phyloP scores from a whole-genome alignment of 2,797 vertebrate genomes.

The Harpagifer antarcticus region DNA sequence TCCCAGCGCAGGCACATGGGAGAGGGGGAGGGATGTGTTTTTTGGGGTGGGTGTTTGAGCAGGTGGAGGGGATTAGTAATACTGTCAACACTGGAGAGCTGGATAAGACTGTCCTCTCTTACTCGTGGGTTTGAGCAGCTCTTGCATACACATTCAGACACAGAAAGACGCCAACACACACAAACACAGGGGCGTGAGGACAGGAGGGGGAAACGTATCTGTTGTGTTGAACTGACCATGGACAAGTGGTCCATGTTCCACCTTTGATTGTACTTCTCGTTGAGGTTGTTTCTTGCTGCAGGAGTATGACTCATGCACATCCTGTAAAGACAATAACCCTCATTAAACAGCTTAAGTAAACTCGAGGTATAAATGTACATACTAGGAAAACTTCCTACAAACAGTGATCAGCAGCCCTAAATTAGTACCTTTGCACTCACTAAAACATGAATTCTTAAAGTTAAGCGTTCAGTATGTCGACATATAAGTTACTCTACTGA shows the following conservation, averaged over 20 bases:
- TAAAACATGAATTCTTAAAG: neutral
- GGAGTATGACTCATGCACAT: conserved; percentile 8
- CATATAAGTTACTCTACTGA: neutral
- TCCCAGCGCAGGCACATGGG: conserved; percentile 71
- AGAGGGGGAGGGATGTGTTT: conserved; percentile 78
- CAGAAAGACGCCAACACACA: conserved; percentile 63
- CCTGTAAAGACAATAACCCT: neutral
- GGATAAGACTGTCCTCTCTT: conserved; percentile 93
- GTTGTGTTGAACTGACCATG: conserved; percentile 26
- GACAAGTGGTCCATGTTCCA: conserved; percentile 36
- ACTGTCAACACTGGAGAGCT: conserved; percentile 94
- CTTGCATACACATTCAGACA: conserved; percentile 72
- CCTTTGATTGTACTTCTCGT: conserved; percentile 32
- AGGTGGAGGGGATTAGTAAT: conserved; percentile 99
- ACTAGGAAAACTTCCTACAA: neutral
- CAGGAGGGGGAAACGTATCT: conserved; percentile 40
- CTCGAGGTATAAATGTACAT: neutral
- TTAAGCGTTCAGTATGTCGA: neutral
- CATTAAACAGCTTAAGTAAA: neutral
- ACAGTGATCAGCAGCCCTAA: neutral
- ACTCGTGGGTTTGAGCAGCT: conserved; percentile 81
- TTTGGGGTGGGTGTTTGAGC: conserved; percentile 91
- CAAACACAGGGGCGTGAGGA: conserved; percentile 52
- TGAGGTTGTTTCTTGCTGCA: conserved; percentile 1
- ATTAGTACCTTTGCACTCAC: neutral